These are phyloP conservation scores for Crepidodera aurea DNA, from an alignment of 2,888 invertebrate genomes.

Conservation along the genomic window DNA sequence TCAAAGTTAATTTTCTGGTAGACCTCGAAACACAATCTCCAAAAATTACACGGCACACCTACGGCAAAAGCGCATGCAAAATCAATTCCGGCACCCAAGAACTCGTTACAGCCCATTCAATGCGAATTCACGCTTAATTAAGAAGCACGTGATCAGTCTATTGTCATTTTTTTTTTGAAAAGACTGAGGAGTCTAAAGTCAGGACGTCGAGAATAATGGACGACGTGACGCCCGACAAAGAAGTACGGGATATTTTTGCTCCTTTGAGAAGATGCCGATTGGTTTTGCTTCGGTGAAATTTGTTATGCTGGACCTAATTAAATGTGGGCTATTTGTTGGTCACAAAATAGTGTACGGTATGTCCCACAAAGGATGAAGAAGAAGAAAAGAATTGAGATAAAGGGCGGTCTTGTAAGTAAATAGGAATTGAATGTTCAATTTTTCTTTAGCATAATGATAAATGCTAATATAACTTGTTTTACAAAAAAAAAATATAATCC, in stretches of 20 bases:
- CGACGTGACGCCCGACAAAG: conserved; percentile 34
- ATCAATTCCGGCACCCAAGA: conserved; percentile 15
- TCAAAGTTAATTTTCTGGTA: background rate
- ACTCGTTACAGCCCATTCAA: conserved; percentile 9
- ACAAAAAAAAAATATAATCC: no score
- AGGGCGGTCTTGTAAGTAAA: background rate
- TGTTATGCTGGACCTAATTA: conserved; percentile 32
- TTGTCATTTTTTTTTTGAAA: conserved; percentile 8
- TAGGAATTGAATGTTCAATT: background rate
- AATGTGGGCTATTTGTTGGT: conserved; percentile 1
- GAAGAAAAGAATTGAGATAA: background rate
- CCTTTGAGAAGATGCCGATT: conserved; percentile 35
- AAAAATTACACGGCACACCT: conserved; percentile 21
- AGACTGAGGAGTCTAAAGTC: conserved; percentile 17
- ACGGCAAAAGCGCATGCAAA: conserved; percentile 13
- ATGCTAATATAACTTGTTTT: no score
- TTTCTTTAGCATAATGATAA: no score
- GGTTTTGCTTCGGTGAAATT: conserved; percentile 37
- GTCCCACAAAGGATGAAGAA: background rate
- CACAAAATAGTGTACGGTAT: background rate
- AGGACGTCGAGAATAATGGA: conserved; percentile 34
- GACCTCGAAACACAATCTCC: background rate
- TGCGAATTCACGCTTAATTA: conserved; percentile 21
- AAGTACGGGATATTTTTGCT: conserved; percentile 26
- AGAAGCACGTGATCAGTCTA: background rate